Percentiles rank a stretch among this genome's conserved stretches.
These are phyloP conservation scores for Rhynchonycteris naso DNA, from an alignment of 2,797 vertebrate genomes.

Conservation along the genomic window DNA sequence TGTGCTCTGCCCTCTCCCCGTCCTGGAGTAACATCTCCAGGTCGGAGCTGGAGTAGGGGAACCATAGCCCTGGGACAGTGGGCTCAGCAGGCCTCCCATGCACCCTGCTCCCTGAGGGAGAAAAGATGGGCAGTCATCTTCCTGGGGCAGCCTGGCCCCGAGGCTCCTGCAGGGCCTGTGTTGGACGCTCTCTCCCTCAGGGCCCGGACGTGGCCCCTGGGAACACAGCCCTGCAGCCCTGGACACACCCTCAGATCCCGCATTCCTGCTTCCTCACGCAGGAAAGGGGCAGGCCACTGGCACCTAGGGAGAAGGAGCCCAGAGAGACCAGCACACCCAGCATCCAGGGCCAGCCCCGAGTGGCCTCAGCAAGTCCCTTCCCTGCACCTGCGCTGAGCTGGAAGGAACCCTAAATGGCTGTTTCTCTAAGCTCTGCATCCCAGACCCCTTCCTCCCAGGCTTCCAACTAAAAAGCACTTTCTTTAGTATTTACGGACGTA, in stretches of 20 bases:
- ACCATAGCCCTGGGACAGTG: too few relatives aligned
- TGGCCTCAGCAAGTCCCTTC: not conserved
- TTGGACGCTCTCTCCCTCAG: not conserved
- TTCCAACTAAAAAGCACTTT: not conserved
- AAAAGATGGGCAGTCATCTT: not conserved
- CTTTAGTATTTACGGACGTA: not conserved
- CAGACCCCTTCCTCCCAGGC: not conserved
- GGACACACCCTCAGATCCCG: not conserved
- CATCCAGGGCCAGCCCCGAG: not conserved
- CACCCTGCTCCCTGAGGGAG: too few relatives aligned
- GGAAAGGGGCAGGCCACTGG: too few relatives aligned
- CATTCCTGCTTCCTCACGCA: not conserved
- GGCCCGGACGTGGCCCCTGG: not conserved
- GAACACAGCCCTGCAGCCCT: not conserved
- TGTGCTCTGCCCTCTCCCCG: too few relatives aligned
- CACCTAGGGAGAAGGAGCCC: not conserved
- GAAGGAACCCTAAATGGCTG: not conserved
- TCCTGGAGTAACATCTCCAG: too few relatives aligned
- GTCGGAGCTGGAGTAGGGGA: too few relatives aligned
- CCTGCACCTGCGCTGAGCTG: not conserved
- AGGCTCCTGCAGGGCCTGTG: too few relatives aligned
- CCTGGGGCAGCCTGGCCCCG: not conserved
- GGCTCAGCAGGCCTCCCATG: too few relatives aligned
- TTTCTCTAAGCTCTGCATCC: not conserved
- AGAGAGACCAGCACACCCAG: not conserved